Conservation (phyloP, 1,140 invertebrate species). For the Periplaneta americana region DNA sequence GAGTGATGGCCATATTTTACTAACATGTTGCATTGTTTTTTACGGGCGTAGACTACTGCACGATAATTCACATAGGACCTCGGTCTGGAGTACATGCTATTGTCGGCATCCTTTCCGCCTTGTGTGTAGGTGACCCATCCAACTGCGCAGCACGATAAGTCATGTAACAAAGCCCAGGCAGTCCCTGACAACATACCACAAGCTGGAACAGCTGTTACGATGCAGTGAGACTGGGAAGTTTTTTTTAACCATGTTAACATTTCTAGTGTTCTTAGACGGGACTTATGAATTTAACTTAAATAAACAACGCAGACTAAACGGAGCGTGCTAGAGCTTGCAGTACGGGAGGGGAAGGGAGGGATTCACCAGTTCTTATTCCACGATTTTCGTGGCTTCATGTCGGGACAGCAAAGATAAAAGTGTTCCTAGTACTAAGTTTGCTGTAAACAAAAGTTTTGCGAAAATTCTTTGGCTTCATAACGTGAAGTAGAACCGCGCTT, state of each 20-base stretch:
- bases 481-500: too few relatives aligned
- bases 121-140: not conserved
- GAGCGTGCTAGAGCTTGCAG: too few relatives aligned
- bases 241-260: not conserved
- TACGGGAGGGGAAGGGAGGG: too few relatives aligned
- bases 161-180: not conserved
- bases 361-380: too few relatives aligned
- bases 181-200: not conserved
- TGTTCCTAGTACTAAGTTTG: not conserved
- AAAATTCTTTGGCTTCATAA: too few relatives aligned
- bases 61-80: not conserved
- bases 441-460: not conserved
- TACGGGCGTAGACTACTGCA: too few relatives aligned
- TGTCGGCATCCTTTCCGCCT: not conserved
- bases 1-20: not conserved
- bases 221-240: not conserved
- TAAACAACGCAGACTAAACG: not conserved
- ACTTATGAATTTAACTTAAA: not conserved
- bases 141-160: not conserved
- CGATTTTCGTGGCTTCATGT: too few relatives aligned
- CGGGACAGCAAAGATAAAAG: too few relatives aligned
- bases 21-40: not conserved
- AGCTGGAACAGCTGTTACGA: not conserved
- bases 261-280: not conserved
- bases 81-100: not conserved